phyloP scores from a whole-genome alignment of 2,888 invertebrate genomes.

The Notodonta ziczac region DNA sequence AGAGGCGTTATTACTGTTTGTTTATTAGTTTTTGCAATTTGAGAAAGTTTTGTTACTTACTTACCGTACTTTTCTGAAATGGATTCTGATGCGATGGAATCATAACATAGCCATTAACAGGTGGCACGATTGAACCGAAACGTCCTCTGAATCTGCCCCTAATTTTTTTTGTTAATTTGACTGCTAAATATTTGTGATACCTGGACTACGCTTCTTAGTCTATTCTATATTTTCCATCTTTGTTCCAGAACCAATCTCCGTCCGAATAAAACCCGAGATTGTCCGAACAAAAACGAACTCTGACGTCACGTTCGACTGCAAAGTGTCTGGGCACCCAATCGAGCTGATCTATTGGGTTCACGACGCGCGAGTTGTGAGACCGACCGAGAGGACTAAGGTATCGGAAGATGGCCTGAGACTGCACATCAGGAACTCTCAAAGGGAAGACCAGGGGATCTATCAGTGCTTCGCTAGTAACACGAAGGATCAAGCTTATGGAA shows the following conservation, averaged over 20 bases:
- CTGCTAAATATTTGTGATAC: no score
- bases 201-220: no score
- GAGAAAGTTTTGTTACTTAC: no score
- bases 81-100: no score
- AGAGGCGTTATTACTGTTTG: conserved; percentile 21
- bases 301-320: conserved; percentile 94
- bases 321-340: conserved; percentile 93
- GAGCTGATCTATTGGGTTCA: conserved; percentile 92
- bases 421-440: conserved; percentile 88
- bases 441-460: conserved; percentile 95
- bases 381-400: conserved; percentile 84
- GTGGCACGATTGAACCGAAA: no score
- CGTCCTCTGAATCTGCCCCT: no score
- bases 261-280: conserved; percentile 91
- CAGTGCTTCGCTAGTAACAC: conserved; percentile 95
- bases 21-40: conserved; percentile 5
- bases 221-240: conserved; percentile 11
- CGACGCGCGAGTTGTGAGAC: conserved; percentile 87
- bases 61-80: no score
- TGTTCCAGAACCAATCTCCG: conserved; percentile 89
- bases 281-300: conserved; percentile 93
- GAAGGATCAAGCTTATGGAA: conserved; percentile 93
- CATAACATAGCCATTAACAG: no score
- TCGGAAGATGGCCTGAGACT: conserved; percentile 77
- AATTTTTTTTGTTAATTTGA: no score